A percentile compares a stretch with the other conserved stretches of the same genome.
phyloP scores from a whole-genome alignment of 2,888 invertebrate species.

The Drosophila austrosaltans region DNA sequence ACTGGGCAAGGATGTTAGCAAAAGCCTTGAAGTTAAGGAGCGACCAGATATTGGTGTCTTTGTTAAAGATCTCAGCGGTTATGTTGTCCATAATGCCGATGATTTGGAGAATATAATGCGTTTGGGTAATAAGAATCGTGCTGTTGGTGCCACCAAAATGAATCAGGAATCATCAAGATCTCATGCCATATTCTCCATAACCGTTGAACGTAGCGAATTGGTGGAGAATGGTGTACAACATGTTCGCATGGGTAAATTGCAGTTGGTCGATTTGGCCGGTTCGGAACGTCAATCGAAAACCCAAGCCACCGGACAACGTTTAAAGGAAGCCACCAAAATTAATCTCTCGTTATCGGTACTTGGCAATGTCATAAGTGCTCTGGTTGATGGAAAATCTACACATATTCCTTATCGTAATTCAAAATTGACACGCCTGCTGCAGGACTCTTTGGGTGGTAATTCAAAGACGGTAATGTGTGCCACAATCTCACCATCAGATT shows the following conservation, averaged over 20 bases:
- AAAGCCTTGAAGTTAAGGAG: slow-evolving; percentile 96
- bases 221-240: slow-evolving; percentile 92
- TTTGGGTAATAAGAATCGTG: slow-evolving; percentile 97
- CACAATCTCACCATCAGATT: slow-evolving; percentile 97
- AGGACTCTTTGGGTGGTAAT: slow-evolving; percentile 98
- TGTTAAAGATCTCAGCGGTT: slow-evolving; percentile 98
- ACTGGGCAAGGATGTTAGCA: slow-evolving; percentile 93
- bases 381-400: slow-evolving; percentile 98
- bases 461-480: slow-evolving; percentile 98
- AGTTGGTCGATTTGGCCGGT: slow-evolving; percentile 98
- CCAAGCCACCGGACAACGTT: slow-evolving; percentile 94
- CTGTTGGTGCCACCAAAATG: slow-evolving; percentile 97
- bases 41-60: slow-evolving; percentile 97
- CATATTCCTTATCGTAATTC: slow-evolving; percentile 99
- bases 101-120: slow-evolving; percentile 97
- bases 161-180: slow-evolving; percentile 98
- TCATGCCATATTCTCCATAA: slow-evolving; percentile 99
- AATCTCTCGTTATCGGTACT: slow-evolving; percentile 98
- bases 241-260: slow-evolving; percentile 97
- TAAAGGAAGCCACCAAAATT: slow-evolving; percentile 99
- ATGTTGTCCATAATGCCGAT: slow-evolving; percentile 98
- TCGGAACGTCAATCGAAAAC: slow-evolving; percentile 99
- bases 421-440: slow-evolving; percentile 95
- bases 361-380: slow-evolving; percentile 98
- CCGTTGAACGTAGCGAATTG: slow-evolving; percentile 96